A percentile compares a stretch with the other conserved stretches of the same genome.
These are phyloP conservation scores for Malthinus seriepunctatus DNA, from an alignment of 2,888 invertebrate species.

Conservation along the genomic window DNA sequence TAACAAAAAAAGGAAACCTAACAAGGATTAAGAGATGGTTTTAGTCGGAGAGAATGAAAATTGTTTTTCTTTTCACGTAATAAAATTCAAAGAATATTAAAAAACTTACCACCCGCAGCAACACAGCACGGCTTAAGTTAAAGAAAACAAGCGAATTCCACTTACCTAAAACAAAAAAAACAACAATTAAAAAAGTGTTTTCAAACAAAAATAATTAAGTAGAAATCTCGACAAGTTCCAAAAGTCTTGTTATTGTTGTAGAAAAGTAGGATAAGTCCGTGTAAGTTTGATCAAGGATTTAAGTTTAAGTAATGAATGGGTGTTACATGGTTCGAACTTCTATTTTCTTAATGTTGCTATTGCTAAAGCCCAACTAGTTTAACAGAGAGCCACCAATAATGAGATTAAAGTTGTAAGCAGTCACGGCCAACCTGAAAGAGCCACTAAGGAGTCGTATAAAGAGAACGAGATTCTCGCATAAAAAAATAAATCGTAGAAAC, in stretches of 20 bases:
- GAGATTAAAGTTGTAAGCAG: slow-evolving; percentile 36
- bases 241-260: background rate
- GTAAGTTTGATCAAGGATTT: slow-evolving; percentile 1
- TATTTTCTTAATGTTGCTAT: slow-evolving; percentile 15
- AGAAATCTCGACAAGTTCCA: background rate
- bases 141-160: no score
- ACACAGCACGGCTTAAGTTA: no score
- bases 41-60: no score
- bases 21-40: no score
- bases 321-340: slow-evolving; percentile 17
- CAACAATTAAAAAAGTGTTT: no score
- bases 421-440: slow-evolving; percentile 24
- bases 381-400: slow-evolving; percentile 32
- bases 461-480: slow-evolving; percentile 28
- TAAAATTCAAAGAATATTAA: no score
- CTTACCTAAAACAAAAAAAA: no score
- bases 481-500: slow-evolving; percentile 8
- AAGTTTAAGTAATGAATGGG: slow-evolving; percentile 18
- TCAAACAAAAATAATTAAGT: no score
- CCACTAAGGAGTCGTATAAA: slow-evolving; percentile 30
- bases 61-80: no score
- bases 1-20: no score
- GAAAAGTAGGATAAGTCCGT: background rate
- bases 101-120: no score
- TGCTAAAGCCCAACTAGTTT: slow-evolving; percentile 11